Evolutionary conservation across 2,113 vertebrate genomes (phyloP).

Genomic region (Origma solitaria): DNA sequence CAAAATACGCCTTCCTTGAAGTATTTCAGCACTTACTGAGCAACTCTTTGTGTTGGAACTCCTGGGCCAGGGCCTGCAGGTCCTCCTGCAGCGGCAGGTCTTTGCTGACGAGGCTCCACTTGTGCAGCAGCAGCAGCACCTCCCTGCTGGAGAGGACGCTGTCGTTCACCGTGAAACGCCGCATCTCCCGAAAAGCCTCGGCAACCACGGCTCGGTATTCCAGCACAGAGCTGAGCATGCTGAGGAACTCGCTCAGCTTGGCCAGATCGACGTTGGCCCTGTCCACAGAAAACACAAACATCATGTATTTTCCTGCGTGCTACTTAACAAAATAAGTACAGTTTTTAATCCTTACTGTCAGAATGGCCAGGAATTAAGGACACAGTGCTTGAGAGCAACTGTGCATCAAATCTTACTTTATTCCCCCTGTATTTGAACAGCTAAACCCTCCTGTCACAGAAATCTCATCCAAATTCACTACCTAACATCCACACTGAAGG

Average conservation of each 20-base stretch:
- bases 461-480: neutral
- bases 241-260: slow-evolving; percentile 72
- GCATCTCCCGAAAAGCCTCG: slow-evolving; percentile 57
- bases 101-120: slow-evolving; percentile 77
- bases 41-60: slow-evolving; percentile 73
- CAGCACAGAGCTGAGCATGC: slow-evolving; percentile 77
- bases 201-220: slow-evolving; percentile 69
- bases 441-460: neutral
- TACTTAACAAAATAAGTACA: neutral
- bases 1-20: neutral
- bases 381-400: neutral
- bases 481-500: neutral
- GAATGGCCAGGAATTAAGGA: neutral
- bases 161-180: slow-evolving; percentile 67
- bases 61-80: slow-evolving; percentile 72
- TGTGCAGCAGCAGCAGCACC: slow-evolving; percentile 77
- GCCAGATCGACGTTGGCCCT: slow-evolving; percentile 72
- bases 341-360: neutral
- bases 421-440: neutral
- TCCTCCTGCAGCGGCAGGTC: slow-evolving; percentile 68
- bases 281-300: neutral
- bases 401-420: neutral
- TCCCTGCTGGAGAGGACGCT: slow-evolving; percentile 73
- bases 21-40: slow-evolving; percentile 77
- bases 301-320: neutral